Conservation (phyloP, 2,113 vertebrate genomes). For the Peromyscus maniculatus region DNA sequence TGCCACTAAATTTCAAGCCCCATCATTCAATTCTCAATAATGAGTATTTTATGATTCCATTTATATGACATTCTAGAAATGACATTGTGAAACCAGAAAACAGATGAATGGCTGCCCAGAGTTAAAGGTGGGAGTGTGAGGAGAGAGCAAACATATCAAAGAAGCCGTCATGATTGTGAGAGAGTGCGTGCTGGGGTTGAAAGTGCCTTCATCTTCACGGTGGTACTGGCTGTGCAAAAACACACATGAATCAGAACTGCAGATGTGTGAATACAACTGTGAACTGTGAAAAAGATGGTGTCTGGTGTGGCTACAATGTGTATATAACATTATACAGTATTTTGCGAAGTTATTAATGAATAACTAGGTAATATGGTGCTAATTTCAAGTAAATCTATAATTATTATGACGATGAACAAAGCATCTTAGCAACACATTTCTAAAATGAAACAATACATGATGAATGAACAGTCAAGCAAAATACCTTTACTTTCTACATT, state of each 20-base stretch:
- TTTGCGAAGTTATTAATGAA: not conserved
- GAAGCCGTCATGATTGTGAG: not conserved
- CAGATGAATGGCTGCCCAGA: not conserved
- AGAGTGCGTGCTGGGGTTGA: not conserved
- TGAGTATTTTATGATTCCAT: not conserved
- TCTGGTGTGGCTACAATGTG: not conserved
- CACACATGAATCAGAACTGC: not conserved
- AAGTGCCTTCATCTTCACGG: not conserved
- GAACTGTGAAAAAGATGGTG: not conserved
- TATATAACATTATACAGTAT: not conserved
- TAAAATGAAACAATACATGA: not conserved
- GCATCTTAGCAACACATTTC: constrained; percentile 7
- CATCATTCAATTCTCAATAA: not conserved
- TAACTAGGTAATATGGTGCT: too few relatives aligned
- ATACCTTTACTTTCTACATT: not conserved
- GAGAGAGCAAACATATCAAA: not conserved
- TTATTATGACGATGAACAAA: not conserved
- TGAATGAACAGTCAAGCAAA: not conserved
- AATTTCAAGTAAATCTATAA: not conserved
- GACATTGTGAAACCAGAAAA: not conserved
- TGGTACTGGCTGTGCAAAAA: not conserved
- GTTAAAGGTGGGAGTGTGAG: not conserved
- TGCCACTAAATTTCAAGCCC: not conserved
- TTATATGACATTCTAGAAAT: not conserved
- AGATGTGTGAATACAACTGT: not conserved